Evolutionary conservation across 2,888 invertebrate species (phyloP), one percentile per base, ranked within the genome.

Genomic region (Synergus itoensis): DNA sequence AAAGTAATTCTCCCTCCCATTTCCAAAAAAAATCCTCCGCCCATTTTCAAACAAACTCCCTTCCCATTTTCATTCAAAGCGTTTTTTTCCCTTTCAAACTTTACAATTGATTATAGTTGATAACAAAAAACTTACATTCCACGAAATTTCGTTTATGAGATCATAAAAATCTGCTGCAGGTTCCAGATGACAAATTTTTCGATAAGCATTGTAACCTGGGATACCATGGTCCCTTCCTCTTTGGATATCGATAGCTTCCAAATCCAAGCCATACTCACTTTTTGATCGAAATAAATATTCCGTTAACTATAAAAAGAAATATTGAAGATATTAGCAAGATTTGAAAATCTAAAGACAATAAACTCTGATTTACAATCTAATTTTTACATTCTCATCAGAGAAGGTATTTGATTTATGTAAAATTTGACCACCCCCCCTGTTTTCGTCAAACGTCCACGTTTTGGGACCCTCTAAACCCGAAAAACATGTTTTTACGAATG

Each of bases 201-300:
- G 93, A 90, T 94, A 96, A 75, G 94, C 94, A 87, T 95, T 95
- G 89, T 95, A 95, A 2, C 94, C 93, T 0, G 94, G 94, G 48
- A 95, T 89, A 4, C 95, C 95, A 87, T 95, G 95, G 85, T 95
- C 95, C 81, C 95, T 91, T 41, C 95, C 95, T 67, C 95, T 91
- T 88, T 95, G 95, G 80, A 95, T 94, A 84, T 95, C 95, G 89
- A 95, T 94, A 3, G 95, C 93, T 67, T 94, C 93, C 41, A 95
- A 91, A 87, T 95, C 95, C 89, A 95, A 89, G 0, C 95, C 95
- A 81, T 86, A 89, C 48, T 90, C 87, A 75, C 89, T 90, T 40
- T 88, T 86, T 53, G 85, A 86, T 57, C 87, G 85, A 87, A 92
- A 92, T 80, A 91, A 82, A 86, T 89, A 91, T 80, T 91, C 89